A percentile compares a stretch with the other conserved stretches of the same genome.
These are phyloP conservation scores for Trinorchestia longiramus DNA, from an alignment of 1,140 invertebrate species.

Conservation along the genomic window DNA sequence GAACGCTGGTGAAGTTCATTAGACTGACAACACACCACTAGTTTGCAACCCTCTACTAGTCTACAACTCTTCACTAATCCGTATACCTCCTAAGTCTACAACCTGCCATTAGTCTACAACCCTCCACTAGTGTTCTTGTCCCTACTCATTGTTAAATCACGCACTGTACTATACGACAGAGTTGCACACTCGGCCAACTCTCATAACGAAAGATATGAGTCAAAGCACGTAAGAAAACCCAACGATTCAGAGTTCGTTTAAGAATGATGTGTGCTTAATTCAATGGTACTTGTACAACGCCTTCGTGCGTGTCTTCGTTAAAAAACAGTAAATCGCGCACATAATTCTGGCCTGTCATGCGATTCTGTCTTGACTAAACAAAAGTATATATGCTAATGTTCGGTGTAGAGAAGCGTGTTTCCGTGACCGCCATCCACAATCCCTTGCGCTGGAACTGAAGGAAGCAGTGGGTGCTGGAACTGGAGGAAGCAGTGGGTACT, in stretches of 20 bases:
- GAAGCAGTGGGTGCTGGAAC: background rate
- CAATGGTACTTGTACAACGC: background rate
- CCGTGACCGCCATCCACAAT: background rate
- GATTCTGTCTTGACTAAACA: background rate
- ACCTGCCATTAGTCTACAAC: background rate
- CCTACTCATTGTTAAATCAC: background rate
- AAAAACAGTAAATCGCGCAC: background rate
- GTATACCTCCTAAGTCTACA: too few species aligned
- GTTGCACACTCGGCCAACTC: background rate
- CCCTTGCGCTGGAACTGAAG: background rate
- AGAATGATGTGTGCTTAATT: background rate
- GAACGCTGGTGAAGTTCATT: background rate
- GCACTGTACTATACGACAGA: background rate
- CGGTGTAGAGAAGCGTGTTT: background rate
- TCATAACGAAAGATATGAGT: background rate
- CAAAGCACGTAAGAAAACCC: background rate
- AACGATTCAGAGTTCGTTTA: background rate
- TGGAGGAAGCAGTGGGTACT: background rate
- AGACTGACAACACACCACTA: too few species aligned
- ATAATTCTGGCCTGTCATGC: background rate
- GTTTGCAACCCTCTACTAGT: background rate
- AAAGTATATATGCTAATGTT: slow-evolving; percentile 33
- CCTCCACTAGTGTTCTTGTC: background rate
- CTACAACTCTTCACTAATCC: too few species aligned
- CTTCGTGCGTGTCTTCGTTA: slow-evolving; percentile 23